These are phyloP conservation scores for Microcebus griseorufus DNA, from an alignment of 2,113 vertebrate genomes.

Conservation along the genomic window DNA sequence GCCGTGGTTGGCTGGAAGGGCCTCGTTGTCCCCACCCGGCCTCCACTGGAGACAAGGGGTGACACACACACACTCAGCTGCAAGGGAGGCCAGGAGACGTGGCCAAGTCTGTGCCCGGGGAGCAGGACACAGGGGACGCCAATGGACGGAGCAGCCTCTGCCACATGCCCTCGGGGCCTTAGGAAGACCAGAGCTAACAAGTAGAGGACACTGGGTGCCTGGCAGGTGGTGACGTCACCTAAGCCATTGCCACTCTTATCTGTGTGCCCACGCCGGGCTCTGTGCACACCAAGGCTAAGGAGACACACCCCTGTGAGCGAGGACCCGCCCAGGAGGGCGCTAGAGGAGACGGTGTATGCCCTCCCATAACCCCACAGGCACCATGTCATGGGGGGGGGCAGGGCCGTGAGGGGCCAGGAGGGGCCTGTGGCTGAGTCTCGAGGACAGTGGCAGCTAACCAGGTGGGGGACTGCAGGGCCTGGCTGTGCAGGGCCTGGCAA, in stretches of 20 bases:
- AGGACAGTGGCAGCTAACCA: neutral
- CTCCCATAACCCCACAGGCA: no score
- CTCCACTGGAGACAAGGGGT: fast-evolving
- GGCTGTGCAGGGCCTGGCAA: neutral
- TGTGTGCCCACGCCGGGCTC: neutral
- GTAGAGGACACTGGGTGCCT: neutral
- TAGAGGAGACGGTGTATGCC: neutral
- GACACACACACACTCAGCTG: neutral
- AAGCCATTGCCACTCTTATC: no score
- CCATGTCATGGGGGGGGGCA: fast-evolving
- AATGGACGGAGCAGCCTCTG: neutral
- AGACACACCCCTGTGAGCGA: neutral
- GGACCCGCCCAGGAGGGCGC: neutral
- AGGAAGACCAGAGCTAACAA: neutral
- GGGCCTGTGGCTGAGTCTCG: neutral
- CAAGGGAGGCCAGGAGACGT: neutral
- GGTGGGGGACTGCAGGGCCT: neutral
- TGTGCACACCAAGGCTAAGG: neutral
- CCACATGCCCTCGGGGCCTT: neutral
- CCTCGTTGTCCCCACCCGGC: neutral
- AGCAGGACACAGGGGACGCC: neutral
- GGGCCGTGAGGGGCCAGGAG: no score
- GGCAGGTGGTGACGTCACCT: fast-evolving
- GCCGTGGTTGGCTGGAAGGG: neutral
- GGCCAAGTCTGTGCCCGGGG: neutral